These are phyloP conservation scores for Lepeophtheirus salmonis DNA, from an alignment of 1,140 invertebrate genomes.

Conservation along the genomic window DNA sequence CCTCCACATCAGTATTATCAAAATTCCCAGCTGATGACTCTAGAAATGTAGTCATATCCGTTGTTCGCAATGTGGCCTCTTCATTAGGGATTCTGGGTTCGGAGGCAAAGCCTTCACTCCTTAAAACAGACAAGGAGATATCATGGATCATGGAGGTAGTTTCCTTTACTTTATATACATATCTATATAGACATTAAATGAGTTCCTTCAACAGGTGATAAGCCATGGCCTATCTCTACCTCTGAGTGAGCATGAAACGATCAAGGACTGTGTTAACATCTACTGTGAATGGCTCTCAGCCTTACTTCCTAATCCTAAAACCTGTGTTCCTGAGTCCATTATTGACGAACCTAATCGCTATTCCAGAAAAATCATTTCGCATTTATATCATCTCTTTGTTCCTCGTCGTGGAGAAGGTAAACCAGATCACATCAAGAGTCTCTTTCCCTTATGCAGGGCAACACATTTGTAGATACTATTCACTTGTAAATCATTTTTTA, in stretches of 20 bases:
- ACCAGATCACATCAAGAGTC: too few species aligned
- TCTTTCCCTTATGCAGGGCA: too few species aligned
- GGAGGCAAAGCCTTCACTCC: not conserved
- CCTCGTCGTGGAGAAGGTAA: slow-evolving; percentile 77
- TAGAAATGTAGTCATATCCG: slow-evolving; percentile 23
- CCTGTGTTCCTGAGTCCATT: slow-evolving; percentile 64
- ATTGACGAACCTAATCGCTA: slow-evolving; percentile 75
- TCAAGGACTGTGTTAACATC: slow-evolving; percentile 85
- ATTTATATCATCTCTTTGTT: slow-evolving; percentile 85
- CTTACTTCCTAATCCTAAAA: slow-evolving; percentile 54
- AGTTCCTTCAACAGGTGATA: slow-evolving; percentile 39
- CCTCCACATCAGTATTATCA: slow-evolving; percentile 20
- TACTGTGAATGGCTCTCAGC: slow-evolving; percentile 92
- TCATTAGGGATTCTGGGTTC: slow-evolving; percentile 22
- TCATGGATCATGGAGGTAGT: slow-evolving; percentile 37
- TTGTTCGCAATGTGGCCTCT: slow-evolving; percentile 22
- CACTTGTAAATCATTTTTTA: too few species aligned
- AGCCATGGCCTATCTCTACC: slow-evolving; percentile 79
- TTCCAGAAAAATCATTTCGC: slow-evolving; percentile 69
- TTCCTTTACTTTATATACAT: not conserved
- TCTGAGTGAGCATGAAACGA: slow-evolving; percentile 69
- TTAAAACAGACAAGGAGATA: slow-evolving; percentile 29
- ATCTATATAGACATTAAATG: not conserved
- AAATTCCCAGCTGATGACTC: slow-evolving; percentile 22
- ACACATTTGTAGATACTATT: too few species aligned